phyloP scores from a whole-genome alignment of 1,140 invertebrate species.

The Cotesia glomerata region DNA sequence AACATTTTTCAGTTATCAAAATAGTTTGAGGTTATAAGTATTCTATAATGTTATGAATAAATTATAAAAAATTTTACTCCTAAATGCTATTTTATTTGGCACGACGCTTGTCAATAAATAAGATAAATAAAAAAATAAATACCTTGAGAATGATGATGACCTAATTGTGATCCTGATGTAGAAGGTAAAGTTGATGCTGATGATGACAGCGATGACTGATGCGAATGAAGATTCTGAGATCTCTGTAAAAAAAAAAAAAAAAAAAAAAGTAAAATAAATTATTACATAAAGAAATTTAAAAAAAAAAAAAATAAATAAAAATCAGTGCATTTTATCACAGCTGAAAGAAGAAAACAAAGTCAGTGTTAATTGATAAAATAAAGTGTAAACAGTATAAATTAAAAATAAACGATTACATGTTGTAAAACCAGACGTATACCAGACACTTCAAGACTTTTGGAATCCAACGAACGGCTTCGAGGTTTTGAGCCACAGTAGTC shows the following conservation, averaged over 20 bases:
- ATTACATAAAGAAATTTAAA: conserved; percentile 13
- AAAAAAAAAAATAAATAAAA: conserved; percentile 22
- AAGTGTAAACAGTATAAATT: conserved; percentile 21
- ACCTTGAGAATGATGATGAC: neutral
- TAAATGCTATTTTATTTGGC: neutral
- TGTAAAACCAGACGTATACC: conserved; percentile 71
- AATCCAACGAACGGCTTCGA: conserved; percentile 78
- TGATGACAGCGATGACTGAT: conserved; percentile 50
- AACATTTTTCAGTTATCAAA: too few relatives aligned
- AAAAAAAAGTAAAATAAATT: conserved; percentile 23
- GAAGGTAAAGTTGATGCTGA: conserved; percentile 17
- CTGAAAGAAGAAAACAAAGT: neutral
- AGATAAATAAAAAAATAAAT: neutral
- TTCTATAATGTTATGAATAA: too few relatives aligned
- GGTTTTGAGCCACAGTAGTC: conserved; percentile 68
- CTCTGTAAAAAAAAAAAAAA: conserved; percentile 67
- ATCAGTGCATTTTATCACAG: too few relatives aligned
- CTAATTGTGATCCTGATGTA: neutral
- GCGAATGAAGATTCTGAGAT: conserved; percentile 68
- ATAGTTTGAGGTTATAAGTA: too few relatives aligned
- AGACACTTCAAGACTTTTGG: conserved; percentile 73
- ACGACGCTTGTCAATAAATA: neutral
- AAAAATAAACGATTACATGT: conserved; percentile 45
- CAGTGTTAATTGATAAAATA: conserved; percentile 4
- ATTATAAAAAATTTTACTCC: too few relatives aligned